Evolutionary conservation across 2,888 invertebrate species (phyloP).

Genomic region (Proisotoma minuta): DNA sequence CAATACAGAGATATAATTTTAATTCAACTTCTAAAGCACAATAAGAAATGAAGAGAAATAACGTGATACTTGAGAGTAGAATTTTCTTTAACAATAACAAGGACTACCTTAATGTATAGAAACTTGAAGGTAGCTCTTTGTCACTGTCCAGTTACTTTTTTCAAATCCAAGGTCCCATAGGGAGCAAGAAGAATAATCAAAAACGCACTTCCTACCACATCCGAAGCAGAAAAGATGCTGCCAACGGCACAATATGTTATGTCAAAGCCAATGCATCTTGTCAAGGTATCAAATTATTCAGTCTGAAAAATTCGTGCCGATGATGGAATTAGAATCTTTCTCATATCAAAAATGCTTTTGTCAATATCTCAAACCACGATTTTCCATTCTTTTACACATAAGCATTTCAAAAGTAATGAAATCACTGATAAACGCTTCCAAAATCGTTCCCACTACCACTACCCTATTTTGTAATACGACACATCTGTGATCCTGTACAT

Average conservation of each 20-base stretch:
- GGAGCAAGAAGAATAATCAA: neutral
- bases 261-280: neutral
- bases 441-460: too few relatives aligned
- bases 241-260: slow-evolving; percentile 4
- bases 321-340: neutral
- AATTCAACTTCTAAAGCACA: neutral
- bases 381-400: too few relatives aligned
- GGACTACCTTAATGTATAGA: slow-evolving; percentile 8
- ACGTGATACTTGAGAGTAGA: neutral
- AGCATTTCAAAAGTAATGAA: too few relatives aligned
- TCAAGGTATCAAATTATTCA: slow-evolving; percentile 5
- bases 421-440: too few relatives aligned
- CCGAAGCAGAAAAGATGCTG: too few relatives aligned
- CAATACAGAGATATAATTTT: slow-evolving; percentile 1
- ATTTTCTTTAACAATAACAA: slow-evolving; percentile 5
- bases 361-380: too few relatives aligned
- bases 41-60: neutral
- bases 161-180: neutral
- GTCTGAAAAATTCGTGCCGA: neutral
- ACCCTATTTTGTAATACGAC: neutral
- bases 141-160: slow-evolving; percentile 12
- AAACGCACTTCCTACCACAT: too few relatives aligned
- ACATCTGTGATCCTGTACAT: neutral
- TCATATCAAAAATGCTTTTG: too few relatives aligned
- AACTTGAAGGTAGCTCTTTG: slow-evolving; percentile 9